Evolutionary conservation across 1,140 invertebrate genomes (phyloP).

Genomic region (Ericerus pela): DNA sequence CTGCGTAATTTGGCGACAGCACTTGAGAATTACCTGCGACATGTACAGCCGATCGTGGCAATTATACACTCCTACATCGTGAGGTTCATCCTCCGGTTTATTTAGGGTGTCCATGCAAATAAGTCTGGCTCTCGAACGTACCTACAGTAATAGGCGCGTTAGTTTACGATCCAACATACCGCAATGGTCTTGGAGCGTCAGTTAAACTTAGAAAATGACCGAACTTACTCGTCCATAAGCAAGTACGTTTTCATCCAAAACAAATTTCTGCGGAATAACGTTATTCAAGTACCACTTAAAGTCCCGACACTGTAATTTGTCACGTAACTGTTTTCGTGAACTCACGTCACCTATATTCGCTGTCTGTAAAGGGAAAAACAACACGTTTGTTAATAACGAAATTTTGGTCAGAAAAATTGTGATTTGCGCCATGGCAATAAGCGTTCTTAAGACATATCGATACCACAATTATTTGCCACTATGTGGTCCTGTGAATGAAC

Average conservation of each 20-base stretch:
- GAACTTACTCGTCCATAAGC: conserved; percentile 53
- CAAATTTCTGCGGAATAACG: conserved; percentile 80
- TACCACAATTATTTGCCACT: no score
- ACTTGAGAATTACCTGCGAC: conserved; percentile 41
- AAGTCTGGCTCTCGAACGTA: conserved; percentile 35
- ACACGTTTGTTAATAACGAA: not conserved
- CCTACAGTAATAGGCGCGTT: conserved; percentile 31
- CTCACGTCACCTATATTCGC: conserved; percentile 42
- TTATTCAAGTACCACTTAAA: conserved; percentile 95
- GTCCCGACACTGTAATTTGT: conserved; percentile 65
- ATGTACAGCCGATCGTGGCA: conserved; percentile 42
- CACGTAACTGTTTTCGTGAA: conserved; percentile 52
- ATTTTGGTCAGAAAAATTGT: no score
- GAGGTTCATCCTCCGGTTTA: conserved; percentile 48
- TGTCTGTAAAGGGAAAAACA: not conserved
- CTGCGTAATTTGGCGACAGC: no score
- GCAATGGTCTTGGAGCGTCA: no score
- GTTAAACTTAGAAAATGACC: no score
- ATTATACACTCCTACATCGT: conserved; percentile 53
- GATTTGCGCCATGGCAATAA: no score
- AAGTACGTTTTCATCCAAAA: conserved; percentile 62
- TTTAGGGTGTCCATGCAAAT: conserved; percentile 70
- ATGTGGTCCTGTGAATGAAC: no score
- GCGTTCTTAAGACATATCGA: no score
- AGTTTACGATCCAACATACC: no score